Conservation (phyloP, 2,113 vertebrate genomes). For the Eulemur macaco region DNA sequence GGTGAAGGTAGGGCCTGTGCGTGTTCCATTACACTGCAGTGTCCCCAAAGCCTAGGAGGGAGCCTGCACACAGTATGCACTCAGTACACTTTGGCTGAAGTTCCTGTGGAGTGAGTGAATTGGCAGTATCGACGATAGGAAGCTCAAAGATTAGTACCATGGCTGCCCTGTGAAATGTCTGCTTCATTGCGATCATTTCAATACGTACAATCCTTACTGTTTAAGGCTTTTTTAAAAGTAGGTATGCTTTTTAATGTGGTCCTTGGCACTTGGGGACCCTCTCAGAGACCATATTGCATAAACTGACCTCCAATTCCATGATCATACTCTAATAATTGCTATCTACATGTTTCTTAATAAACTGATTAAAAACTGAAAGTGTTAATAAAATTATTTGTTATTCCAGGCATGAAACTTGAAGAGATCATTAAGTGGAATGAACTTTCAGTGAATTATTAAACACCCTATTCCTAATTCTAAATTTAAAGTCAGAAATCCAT, state of each 20-base stretch:
- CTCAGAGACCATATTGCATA: background rate
- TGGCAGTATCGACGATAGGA: background rate
- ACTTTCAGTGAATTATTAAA: background rate
- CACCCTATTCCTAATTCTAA: background rate
- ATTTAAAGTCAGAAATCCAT: background rate
- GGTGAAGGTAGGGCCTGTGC: accelerated
- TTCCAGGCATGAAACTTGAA: background rate
- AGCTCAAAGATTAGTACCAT: background rate
- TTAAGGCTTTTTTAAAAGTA: background rate
- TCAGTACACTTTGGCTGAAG: background rate
- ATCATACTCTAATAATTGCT: background rate
- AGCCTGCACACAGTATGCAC: background rate
- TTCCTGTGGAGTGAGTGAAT: background rate
- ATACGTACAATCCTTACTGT: background rate
- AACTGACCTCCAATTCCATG: background rate
- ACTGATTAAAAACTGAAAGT: background rate
- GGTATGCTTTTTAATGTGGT: background rate
- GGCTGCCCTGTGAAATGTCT: background rate
- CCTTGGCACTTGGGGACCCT: background rate
- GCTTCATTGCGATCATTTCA: background rate
- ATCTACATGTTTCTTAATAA: background rate
- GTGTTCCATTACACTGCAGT: background rate
- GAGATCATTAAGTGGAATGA: background rate
- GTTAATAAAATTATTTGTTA: background rate
- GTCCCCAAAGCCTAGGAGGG: background rate